phyloP scores from a whole-genome alignment of 2,888 invertebrate species.

The Drosophila recens region DNA sequence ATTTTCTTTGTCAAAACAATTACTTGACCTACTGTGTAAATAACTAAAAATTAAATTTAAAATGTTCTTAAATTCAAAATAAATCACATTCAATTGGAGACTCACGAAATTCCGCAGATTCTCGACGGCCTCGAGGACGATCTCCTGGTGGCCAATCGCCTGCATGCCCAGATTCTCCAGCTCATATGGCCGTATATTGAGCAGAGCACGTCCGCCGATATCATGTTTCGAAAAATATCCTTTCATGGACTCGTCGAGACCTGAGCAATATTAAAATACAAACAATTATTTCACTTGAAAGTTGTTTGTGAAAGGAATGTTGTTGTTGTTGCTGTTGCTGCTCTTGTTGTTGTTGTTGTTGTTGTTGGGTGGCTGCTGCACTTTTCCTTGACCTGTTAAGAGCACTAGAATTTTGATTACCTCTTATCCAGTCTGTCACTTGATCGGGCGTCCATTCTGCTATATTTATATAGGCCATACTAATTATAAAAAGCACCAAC shows the following conservation, averaged over 20 bases:
- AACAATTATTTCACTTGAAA: conserved; percentile 19
- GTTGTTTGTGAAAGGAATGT: conserved; percentile 52
- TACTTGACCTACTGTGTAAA: too few relatives aligned
- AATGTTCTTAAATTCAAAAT: not conserved
- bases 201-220: conserved; percentile 91
- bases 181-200: conserved; percentile 94
- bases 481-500: conserved; percentile 42
- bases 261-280: conserved; percentile 52
- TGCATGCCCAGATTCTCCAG: conserved; percentile 94
- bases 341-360: conserved; percentile 27
- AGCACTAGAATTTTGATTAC: conserved; percentile 85
- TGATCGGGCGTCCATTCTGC: conserved; percentile 96
- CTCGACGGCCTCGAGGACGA: conserved; percentile 96
- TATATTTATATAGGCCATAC: conserved; percentile 93
- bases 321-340: conserved; percentile 41
- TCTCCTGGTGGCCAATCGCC: conserved; percentile 96
- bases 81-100: conserved; percentile 2
- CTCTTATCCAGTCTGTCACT: conserved; percentile 96
- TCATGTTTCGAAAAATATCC: conserved; percentile 93
- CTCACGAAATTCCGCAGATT: conserved; percentile 95
- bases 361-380: conserved; percentile 47
- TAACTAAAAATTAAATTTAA: not conserved
- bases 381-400: conserved; percentile 76
- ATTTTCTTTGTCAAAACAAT: too few relatives aligned
- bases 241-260: conserved; percentile 87